Percentiles rank a stretch among this genome's conserved stretches.
phyloP scores from a whole-genome alignment of 2,797 vertebrate species.

The Catostomus latipinnis region DNA sequence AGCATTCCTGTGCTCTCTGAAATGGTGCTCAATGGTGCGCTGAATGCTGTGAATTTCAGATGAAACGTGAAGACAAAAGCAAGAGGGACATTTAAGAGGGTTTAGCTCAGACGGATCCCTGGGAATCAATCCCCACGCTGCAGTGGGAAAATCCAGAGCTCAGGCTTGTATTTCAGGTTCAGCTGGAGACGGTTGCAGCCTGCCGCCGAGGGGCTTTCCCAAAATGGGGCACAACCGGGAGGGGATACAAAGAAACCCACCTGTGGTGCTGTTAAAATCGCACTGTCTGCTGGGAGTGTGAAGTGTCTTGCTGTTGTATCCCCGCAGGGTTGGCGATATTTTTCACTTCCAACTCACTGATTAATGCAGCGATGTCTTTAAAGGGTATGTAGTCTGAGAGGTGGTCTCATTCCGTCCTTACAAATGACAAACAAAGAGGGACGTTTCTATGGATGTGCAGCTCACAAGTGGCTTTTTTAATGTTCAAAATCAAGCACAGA shows the following conservation, averaged over 20 bases:
- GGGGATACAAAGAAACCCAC: slow-evolving; percentile 59
- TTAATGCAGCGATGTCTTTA: slow-evolving; percentile 48
- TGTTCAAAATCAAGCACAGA: not conserved
- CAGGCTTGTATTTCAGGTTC: slow-evolving; percentile 66
- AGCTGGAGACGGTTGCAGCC: slow-evolving; percentile 59
- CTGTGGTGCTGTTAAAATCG: slow-evolving; percentile 52
- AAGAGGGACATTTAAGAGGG: slow-evolving; percentile 80
- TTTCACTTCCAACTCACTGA: slow-evolving; percentile 58
- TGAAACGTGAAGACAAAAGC: slow-evolving; percentile 83
- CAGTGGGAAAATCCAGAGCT: slow-evolving; percentile 62
- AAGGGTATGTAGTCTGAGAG: slow-evolving; percentile 57
- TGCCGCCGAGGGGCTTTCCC: slow-evolving; percentile 62
- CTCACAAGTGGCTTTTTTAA: not conserved
- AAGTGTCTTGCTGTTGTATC: slow-evolving; percentile 51
- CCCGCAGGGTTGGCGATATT: slow-evolving; percentile 52
- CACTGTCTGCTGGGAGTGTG: slow-evolving; percentile 42
- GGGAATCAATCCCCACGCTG: slow-evolving; percentile 71
- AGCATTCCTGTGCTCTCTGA: slow-evolving; percentile 75
- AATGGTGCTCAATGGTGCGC: slow-evolving; percentile 71
- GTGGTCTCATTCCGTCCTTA: slow-evolving; percentile 47
- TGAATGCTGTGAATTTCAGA: slow-evolving; percentile 78
- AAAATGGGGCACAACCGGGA: slow-evolving; percentile 55
- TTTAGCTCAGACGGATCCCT: slow-evolving; percentile 76
- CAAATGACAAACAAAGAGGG: slow-evolving; percentile 40
- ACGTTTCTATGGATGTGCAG: slow-evolving; percentile 40